Conservation (phyloP, 2,888 invertebrate species). For the Eremobia ochroleuca region DNA sequence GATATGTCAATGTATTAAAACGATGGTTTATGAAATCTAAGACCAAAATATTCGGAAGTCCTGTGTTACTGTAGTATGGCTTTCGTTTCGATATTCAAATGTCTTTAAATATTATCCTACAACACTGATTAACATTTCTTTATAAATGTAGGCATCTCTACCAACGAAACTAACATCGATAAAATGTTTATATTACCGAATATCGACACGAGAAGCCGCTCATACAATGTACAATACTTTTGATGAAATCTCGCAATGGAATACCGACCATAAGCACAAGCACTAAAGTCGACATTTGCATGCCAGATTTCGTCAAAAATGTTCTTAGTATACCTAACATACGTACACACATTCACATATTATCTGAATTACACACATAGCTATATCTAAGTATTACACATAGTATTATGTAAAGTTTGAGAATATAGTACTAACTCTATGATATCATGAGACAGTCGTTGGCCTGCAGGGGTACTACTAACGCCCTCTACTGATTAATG, state of each 20-base stretch:
- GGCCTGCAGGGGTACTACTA: slow-evolving; percentile 66
- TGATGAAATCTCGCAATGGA: slow-evolving; percentile 38
- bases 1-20: slow-evolving; percentile 47
- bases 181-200: slow-evolving; percentile 30
- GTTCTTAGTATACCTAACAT: slow-evolving; percentile 31
- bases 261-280: slow-evolving; percentile 35
- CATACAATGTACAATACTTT: slow-evolving; percentile 15
- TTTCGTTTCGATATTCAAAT: slow-evolving; percentile 49
- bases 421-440: slow-evolving; percentile 73
- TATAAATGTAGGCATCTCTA: slow-evolving; percentile 32
- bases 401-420: slow-evolving; percentile 72
- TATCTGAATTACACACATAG: slow-evolving; percentile 67
- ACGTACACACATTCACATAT: slow-evolving; percentile 63
- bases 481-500: slow-evolving; percentile 61
- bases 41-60: slow-evolving; percentile 62
- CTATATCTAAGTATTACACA: slow-evolving; percentile 73
- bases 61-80: slow-evolving; percentile 35
- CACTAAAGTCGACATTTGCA: slow-evolving; percentile 39
- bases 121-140: not conserved
- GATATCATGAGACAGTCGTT: slow-evolving; percentile 79
- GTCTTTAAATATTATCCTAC: slow-evolving; percentile 21
- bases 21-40: slow-evolving; percentile 27
- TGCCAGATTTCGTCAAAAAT: slow-evolving; percentile 23
- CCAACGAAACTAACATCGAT: slow-evolving; percentile 53
- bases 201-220: slow-evolving; percentile 51